These are phyloP conservation scores for Hypomecis atomaria DNA, from an alignment of 2,888 invertebrate species.

Conservation along the genomic window DNA sequence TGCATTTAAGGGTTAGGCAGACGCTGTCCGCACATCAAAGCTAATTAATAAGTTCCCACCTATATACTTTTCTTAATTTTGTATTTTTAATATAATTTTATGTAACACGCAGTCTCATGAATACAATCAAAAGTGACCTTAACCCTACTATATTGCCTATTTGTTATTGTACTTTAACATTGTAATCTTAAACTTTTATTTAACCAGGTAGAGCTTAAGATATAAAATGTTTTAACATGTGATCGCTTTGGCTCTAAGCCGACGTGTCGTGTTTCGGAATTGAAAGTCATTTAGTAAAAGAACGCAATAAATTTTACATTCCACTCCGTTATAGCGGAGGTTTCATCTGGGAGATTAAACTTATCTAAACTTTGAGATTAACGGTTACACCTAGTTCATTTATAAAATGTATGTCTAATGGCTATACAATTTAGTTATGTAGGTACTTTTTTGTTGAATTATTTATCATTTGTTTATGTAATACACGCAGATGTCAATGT, in stretches of 20 bases:
- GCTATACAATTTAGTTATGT: too few relatives aligned
- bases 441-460: too few relatives aligned
- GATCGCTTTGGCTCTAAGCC: constrained; percentile 44
- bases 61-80: too few relatives aligned
- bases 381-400: constrained; percentile 42
- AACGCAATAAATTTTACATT: constrained; percentile 74
- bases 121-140: too few relatives aligned
- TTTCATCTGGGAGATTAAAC: constrained; percentile 64
- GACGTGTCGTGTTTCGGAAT: constrained; percentile 63
- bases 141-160: neutral
- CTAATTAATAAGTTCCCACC: too few relatives aligned
- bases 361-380: constrained; percentile 55
- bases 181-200: constrained; percentile 24
- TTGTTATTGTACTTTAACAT: constrained; percentile 12
- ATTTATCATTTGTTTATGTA: too few relatives aligned
- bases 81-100: too few relatives aligned
- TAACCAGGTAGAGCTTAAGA: constrained; percentile 27
- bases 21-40: too few relatives aligned
- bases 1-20: too few relatives aligned
- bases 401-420: constrained; percentile 4
- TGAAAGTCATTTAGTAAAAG: constrained; percentile 72
- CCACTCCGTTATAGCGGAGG: constrained; percentile 65
- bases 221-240: constrained; percentile 33
- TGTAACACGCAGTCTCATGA: too few relatives aligned
- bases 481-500: too few relatives aligned